Percentiles rank a stretch among this genome's conserved stretches.
These are phyloP conservation scores for Thereva unica DNA, from an alignment of 2,888 invertebrate genomes.

Conservation along the genomic window DNA sequence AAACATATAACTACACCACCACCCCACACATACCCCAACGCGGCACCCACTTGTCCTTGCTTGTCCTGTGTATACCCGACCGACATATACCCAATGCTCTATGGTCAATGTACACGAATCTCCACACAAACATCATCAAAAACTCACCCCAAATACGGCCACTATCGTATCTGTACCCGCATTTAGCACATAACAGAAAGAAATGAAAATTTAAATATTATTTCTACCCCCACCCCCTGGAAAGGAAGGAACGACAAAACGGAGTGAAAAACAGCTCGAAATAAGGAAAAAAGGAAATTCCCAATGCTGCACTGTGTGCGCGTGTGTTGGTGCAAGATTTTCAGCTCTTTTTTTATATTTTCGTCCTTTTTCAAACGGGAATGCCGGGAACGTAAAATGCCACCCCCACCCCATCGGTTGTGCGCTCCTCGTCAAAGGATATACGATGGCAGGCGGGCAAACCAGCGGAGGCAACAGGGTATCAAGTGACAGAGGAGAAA, in stretches of 20 bases:
- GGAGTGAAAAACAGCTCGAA: conserved; percentile 27
- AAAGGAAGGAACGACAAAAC: conserved; percentile 23
- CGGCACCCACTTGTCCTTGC: conserved; percentile 5
- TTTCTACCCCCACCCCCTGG: conserved; percentile 5
- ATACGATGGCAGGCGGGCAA: conserved; percentile 15
- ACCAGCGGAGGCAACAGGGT: conserved; percentile 17
- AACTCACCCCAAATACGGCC: conserved; percentile 2
- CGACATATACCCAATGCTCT: background rate
- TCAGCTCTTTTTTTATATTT: background rate
- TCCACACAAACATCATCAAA: conserved; percentile 9
- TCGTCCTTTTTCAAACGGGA: conserved; percentile 6
- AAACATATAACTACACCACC: conserved; percentile 11
- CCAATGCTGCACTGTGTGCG: conserved; percentile 20
- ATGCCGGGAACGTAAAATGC: background rate
- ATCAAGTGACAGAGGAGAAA: conserved; percentile 32
- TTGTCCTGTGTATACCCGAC: background rate
- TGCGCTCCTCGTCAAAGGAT: conserved; percentile 15
- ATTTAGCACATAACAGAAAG: conserved; percentile 17
- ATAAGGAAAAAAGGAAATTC: conserved; percentile 22
- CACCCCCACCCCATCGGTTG: background rate
- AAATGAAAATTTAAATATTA: conserved; percentile 31
- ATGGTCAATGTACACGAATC: conserved; percentile 5
- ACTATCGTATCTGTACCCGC: background rate
- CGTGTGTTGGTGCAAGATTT: conserved; percentile 13
- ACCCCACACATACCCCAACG: background rate